Evolutionary conservation across 1,140 invertebrate species (phyloP), one percentile per base, ranked within the genome.

Genomic region (Solen grandis): DNA sequence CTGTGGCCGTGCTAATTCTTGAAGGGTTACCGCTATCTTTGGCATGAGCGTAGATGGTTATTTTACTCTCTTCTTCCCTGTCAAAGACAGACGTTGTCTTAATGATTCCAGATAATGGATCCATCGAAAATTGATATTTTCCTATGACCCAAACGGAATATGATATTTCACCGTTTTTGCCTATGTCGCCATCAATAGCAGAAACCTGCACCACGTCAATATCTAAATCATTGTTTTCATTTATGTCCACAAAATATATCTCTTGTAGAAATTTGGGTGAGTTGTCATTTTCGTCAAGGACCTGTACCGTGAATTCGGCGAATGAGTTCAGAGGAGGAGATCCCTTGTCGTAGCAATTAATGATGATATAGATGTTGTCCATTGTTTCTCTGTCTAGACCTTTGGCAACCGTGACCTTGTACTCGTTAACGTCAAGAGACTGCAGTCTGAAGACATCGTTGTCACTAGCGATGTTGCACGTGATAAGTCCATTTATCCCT

Each of bases 251-350:
- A 55, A 95, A 94, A 88, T 98, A 98, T 25, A 96, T 93, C 59
- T 94, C 93, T 57, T 95, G 94, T 2, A 95, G 94, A 90, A 98
- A 98, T 13, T 95, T 92, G 0, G 97, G 97, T 68, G 95, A 94
- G 89, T 99, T 97, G 91, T 99, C 97, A 90, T 99, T 99, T 86
- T 96, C 95, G 88, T 99, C 97, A 0, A 95, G 89, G 0, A 99
- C 97, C n/a, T 96, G 96, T 31, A 99, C 97, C 89, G 97, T 97
- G n/a, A 99, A 97, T 59, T 94, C 96, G 93, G 99, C 95, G 25
- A 95, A 94, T 0, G 97, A 97, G 27, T 72, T 86, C 36, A 98
- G 91, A 0, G 97, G 97, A 0, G 88, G 85, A 95, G 96, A 76
- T 95, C 95, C 1, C 95, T 94, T 55, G 95, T 95, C 8, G 95